Base-by-base conservation (phyloP, 2,113 vertebrate genomes). In the Arenaria interpres region DNA sequence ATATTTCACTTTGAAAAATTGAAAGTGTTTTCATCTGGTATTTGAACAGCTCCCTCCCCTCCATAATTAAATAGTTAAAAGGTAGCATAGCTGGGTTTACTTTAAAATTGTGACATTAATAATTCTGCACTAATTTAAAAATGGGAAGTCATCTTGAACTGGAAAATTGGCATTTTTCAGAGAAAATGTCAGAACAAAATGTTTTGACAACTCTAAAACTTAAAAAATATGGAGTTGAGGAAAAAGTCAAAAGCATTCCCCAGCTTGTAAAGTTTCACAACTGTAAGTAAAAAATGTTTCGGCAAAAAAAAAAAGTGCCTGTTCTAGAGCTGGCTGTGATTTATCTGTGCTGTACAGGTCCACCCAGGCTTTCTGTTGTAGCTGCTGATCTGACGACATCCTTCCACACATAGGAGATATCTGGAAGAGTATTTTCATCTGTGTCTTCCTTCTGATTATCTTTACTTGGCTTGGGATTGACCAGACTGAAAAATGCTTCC, bases 101-200 rank as follows among this genome's bases (percentile, higher is more conserved):
- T 91, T 90, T 80, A 69, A 85, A 93, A 86, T 80, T 2, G 2
- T 91, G 78, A 88, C 85, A 78, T 95, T 96, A 95, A 91, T 88
- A 87, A 91, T 88, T 84, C 89, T 35, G 48, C n/a, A 69, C 69
- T 84, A 75, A 93, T 93, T 90, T 71, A 27, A 92, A 95, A 92
- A 37, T 25, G 21, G 73, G 78, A 89, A 93, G 75, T 90, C 41
- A 66, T 75, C 85, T 67, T 45, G 39, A 85, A 79, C 90, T 78
- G 46, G 86, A 95, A 95, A 96, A 92, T 41, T 73, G 86, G 86
- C 91, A 91, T 95, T 94, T 97, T 96, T 94, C 57, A 63, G 66
- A 73, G 92, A 89, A 93, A 96, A 96, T 89, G 86, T 95, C 95
- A 93, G 86, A 68, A 90, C 72, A 89, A 97, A 95, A 91, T 93